Base-by-base conservation (phyloP, 2,113 vertebrate species). In the Myrmecobius fasciatus region DNA sequence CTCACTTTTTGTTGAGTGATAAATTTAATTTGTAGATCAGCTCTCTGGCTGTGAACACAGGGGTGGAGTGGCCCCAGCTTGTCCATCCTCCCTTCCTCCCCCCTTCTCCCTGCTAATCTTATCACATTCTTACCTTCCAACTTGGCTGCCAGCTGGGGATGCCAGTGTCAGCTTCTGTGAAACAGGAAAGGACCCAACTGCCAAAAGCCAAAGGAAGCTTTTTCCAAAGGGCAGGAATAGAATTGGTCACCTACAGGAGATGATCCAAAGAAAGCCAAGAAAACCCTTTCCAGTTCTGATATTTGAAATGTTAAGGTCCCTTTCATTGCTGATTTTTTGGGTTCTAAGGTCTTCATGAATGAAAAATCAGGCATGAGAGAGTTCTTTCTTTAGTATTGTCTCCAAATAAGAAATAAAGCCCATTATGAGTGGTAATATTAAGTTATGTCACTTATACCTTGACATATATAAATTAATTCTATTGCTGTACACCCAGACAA, bases 1-100 rank as follows among this genome's bases (percentile, higher is more conserved):
- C 91, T 95, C 91, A 0, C 93, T 90, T 95, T 96, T 92, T 92
- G 89, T 90, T 90, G 92, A 53, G 95, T 75, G 90, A 97, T 92
- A 97, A 98, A 98, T 97, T 98, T 97, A 97, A 98, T 98, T 98
- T 98, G 96, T 91, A 97, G 96, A 97, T 97, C 97, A 97, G 83
- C 93, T 53, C 94, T 24, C 92, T 95, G 95, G 60, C 96, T 97
- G 97, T 90, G 94, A 97, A 97, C 91, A 94, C 46, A 52, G 95
- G 96, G 96, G 96, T 93, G 83, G 67, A 97, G 95, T 96, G 94
- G 26, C 89, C 92, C 91, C 67, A 95, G 26, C 92, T n/a, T 93
- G 91, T 89, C 95, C 67, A 8, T 94, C 3, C 3, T 75, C 93
- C 91, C 46, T 31, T 91, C 93, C 95, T 91, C 91, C 6, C 0